Percentiles rank a stretch among this genome's conserved stretches.
These are phyloP conservation scores for Myzus persicae DNA, from an alignment of 1,140 invertebrate genomes.

Conservation along the genomic window DNA sequence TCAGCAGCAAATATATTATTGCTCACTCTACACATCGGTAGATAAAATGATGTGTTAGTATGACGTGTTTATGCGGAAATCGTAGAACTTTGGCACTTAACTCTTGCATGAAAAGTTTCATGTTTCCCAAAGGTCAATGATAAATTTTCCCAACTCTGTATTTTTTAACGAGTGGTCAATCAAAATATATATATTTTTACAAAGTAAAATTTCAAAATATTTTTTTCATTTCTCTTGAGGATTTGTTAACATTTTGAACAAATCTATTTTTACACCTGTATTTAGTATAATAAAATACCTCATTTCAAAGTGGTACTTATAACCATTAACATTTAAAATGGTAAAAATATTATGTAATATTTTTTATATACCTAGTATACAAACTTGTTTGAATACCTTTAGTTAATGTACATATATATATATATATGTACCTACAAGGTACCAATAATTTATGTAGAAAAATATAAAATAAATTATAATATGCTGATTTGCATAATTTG, in stretches of 20 bases:
- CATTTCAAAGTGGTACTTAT: too few relatives aligned
- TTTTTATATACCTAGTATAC: too few relatives aligned
- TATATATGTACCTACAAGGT: too few relatives aligned
- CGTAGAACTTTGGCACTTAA: conserved; percentile 30
- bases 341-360: too few relatives aligned
- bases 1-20: background rate
- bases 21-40: background rate
- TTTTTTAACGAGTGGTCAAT: background rate
- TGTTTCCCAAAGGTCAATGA: conserved; percentile 14
- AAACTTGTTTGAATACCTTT: too few relatives aligned
- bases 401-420: too few relatives aligned
- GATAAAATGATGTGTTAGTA: background rate
- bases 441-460: too few relatives aligned
- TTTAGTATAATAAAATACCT: too few relatives aligned
- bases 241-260: background rate
- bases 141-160: background rate
- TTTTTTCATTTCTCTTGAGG: background rate
- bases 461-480: too few relatives aligned
- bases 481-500: too few relatives aligned
- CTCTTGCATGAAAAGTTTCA: conserved; percentile 11
- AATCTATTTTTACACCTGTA: too few relatives aligned
- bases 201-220: background rate
- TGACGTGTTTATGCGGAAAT: conserved; percentile 23
- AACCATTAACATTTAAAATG: too few relatives aligned
- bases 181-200: background rate